A percentile compares a stretch with the other conserved stretches of the same genome.
Evolutionary conservation across 2,797 vertebrate species (phyloP).

Genomic region (Notolepis coatsorum): DNA sequence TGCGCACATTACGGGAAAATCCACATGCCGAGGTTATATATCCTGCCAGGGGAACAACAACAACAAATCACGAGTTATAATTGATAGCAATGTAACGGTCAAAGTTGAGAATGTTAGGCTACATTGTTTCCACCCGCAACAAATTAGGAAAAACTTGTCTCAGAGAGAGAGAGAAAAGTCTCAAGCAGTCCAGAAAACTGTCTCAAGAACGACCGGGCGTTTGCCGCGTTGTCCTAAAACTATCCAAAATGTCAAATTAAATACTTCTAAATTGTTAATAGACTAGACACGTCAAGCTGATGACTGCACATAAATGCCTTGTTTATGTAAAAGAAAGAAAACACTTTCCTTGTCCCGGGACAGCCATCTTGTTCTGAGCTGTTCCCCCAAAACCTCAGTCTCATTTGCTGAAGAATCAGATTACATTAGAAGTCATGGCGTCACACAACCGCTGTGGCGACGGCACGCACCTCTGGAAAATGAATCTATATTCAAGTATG

Average conservation of each 20-base stretch:
- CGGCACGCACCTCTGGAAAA: conserved; percentile 47
- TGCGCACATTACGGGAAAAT: not conserved
- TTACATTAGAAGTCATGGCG: conserved; percentile 76
- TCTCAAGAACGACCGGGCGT: conserved; percentile 10
- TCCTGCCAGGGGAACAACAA: not conserved
- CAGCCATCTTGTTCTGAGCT: conserved; percentile 86
- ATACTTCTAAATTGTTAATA: conserved; percentile 6
- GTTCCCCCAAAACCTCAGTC: conserved; percentile 57
- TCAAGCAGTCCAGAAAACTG: not conserved
- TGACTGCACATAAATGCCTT: not conserved
- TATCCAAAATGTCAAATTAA: not conserved
- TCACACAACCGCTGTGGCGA: conserved; percentile 27
- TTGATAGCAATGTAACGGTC: not conserved
- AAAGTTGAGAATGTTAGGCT: not conserved
- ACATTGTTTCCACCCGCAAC: conserved; percentile 10
- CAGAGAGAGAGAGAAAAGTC: not conserved
- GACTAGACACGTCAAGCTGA: not conserved
- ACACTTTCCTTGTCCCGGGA: conserved; percentile 52
- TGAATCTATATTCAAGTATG: conserved; percentile 12
- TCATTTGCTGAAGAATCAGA: conserved; percentile 66
- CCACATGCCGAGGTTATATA: not conserved
- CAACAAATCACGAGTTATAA: no score
- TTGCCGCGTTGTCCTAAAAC: conserved; percentile 4
- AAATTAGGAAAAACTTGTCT: conserved; percentile 23
- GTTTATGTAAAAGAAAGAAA: conserved; percentile 49